Base-by-base conservation (phyloP, 2,797 vertebrate genomes). In the Rhodeus uyekii region DNA sequence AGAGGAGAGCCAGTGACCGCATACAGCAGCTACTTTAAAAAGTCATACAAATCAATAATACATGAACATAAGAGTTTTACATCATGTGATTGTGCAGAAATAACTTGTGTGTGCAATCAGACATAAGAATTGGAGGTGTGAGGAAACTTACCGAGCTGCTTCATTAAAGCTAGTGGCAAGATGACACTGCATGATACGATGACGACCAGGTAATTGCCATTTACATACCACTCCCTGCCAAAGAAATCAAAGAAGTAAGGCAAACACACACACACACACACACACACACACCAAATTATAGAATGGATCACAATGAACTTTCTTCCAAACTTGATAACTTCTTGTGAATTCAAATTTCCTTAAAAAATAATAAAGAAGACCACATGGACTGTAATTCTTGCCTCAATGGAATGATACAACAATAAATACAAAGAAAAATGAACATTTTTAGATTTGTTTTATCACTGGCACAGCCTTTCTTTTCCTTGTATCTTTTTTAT, bases 151-250 rank as follows among this genome's bases (percentile, higher is more conserved):
- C 98, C 98, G 0, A 99, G 93, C 90, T 99, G 98, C 89, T 99
- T 98, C 98, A 99, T 99, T 87, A 99, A 91, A 8, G 97, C 96
- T 93, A 99, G 91, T 0, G 98, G 98, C 82, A 99, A 93, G 84
- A 99, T 98, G 44, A 99, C 10, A n/a, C 84, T 90, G 79, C 96
- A 0, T 0, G 96, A 96, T 13, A 99, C 96, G 46, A 98, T 94
- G 88, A 99, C 93, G 85, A 99, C 96, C 85, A 99, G 93, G 90
- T 99, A 99, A 93, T 99, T 99, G 38, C 98, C 98, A 0, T 99
- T 96, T 92, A 97, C 53, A 90, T 96, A 99, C 98, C 98, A 99
- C 90, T 96, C 96, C 79, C 98, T 99, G 65, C 3, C 24, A 71
- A 67, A 77, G 36, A 27, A 18, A 76, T 76, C 8, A 58, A 36